Evolutionary conservation across 1,140 invertebrate species (phyloP), one percentile per base, ranked within the genome.

Genomic region (Sitobion miscanthi): DNA sequence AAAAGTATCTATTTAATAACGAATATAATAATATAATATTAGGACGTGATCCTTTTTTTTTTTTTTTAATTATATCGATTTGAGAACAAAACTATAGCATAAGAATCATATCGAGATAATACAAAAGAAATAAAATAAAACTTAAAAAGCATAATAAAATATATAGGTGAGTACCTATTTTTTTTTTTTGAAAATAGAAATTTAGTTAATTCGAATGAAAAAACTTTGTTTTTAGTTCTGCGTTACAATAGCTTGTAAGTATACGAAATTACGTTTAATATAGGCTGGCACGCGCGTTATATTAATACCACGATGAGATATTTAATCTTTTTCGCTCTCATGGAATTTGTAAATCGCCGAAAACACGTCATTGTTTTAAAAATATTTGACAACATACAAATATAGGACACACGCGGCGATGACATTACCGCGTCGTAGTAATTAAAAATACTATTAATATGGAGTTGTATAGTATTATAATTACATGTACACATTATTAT

Each of bases 291-390:
- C 42, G 11, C 23, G n/a, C 85, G 17, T 88, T 52, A 52, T 88
- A 69, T 69, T 69, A 69, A 69, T 88, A 52, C 35, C 86, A 88
- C n/a, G 47, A 88, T 49, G n/a, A 52, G 87, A 54, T 52, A 89
- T 54, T 54, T 89, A 89, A 89, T 35, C n/a, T 54, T 54, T 87
- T 89, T 87, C 17, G n/a, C 5, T 89, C 52, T 54, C 25, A 4
- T 89, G 6, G 17, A 9, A 38, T 89, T 52, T 89, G 0, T 89
- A 89, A 89, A 89, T 54, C 30, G 11, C n/a, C 8, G 20, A 54
- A 89, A 89, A 21, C 87, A 89, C 49, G 49, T 38, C n/a, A 89
- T 89, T 54, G 85, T 49, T 87, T 54, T 52, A 89, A 77, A 77
- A 77, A 77, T 69, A 69, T 69, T 69, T 69, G 30, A 69, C 25